A percentile compares a stretch with the other conserved stretches of the same genome.
Conservation (phyloP, 2,797 vertebrate species). For the Mormyrops boulengeri region DNA sequence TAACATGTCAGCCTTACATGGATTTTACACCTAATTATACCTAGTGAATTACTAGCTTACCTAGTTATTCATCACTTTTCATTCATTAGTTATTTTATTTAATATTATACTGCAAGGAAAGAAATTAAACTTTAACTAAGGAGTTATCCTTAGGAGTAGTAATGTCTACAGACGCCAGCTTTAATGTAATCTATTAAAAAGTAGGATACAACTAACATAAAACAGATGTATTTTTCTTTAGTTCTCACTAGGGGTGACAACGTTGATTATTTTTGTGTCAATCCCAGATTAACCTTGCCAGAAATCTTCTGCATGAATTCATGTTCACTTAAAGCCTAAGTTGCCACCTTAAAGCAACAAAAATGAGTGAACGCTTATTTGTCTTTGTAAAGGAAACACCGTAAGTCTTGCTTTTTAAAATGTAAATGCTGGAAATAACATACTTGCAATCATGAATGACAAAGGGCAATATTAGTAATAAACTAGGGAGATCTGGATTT, state of each 20-base stretch:
- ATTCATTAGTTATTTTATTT: conserved; percentile 21
- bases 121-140: conserved; percentile 22
- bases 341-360: background rate
- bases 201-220: background rate
- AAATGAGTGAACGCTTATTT: background rate
- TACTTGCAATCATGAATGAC: background rate
- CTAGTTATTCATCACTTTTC: background rate
- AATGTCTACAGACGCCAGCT: background rate
- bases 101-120: conserved; percentile 16
- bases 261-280: background rate
- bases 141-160: conserved; percentile 1
- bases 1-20: background rate
- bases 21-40: background rate
- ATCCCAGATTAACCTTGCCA: background rate
- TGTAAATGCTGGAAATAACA: background rate
- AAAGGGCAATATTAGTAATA: background rate
- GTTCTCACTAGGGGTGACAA: background rate
- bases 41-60: background rate
- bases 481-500: background rate
- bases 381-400: background rate
- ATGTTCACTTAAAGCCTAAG: background rate
- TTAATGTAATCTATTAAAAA: conserved; percentile 3
- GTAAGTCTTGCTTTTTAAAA: background rate
- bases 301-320: background rate
- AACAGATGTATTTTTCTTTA: background rate